Conservation (phyloP, 2,797 vertebrate species). For the Chromobotia macracanthus region DNA sequence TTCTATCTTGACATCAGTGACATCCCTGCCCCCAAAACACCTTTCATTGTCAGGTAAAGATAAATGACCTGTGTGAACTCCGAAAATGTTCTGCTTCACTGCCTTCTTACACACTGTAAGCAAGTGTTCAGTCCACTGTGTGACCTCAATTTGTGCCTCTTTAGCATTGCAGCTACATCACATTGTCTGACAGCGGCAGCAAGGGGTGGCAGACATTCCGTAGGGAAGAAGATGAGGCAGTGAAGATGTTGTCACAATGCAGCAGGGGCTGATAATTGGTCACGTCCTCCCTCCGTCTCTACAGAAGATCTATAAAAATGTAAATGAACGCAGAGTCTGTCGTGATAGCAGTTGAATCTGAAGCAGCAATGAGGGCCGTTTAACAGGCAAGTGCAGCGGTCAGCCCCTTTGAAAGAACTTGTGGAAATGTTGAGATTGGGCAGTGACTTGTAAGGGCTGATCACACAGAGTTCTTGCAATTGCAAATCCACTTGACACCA, state of each 20-base stretch:
- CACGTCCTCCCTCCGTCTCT: slow-evolving; percentile 67
- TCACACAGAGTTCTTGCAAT: slow-evolving; percentile 9
- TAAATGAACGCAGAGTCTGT: slow-evolving; percentile 70
- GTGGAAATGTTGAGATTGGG: slow-evolving; percentile 8
- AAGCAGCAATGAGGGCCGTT: slow-evolving; percentile 9
- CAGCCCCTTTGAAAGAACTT: slow-evolving; percentile 8
- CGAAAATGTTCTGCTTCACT: slow-evolving; percentile 1
- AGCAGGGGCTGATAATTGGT: slow-evolving; percentile 77
- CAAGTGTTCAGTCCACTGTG: slow-evolving; percentile 22
- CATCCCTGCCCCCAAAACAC: background rate
- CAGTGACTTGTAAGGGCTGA: background rate
- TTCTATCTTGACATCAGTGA: background rate
- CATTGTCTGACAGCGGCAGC: slow-evolving; percentile 23
- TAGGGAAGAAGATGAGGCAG: slow-evolving; percentile 37
- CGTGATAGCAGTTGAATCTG: slow-evolving; percentile 38
- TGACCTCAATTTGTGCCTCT: slow-evolving; percentile 28
- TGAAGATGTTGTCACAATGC: slow-evolving; percentile 65
- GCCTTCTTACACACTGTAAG: background rate
- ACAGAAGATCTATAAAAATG: slow-evolving; percentile 78
- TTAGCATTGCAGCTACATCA: slow-evolving; percentile 35
- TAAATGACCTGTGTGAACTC: background rate
- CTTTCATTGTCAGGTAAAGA: background rate
- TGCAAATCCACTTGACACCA: slow-evolving; percentile 20
- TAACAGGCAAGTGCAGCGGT: slow-evolving; percentile 6
- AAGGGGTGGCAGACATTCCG: slow-evolving; percentile 26